A percentile compares a stretch with the other conserved stretches of the same genome.
These are phyloP conservation scores for Serripes groenlandicus DNA, from an alignment of 2,888 invertebrate genomes.

Conservation along the genomic window DNA sequence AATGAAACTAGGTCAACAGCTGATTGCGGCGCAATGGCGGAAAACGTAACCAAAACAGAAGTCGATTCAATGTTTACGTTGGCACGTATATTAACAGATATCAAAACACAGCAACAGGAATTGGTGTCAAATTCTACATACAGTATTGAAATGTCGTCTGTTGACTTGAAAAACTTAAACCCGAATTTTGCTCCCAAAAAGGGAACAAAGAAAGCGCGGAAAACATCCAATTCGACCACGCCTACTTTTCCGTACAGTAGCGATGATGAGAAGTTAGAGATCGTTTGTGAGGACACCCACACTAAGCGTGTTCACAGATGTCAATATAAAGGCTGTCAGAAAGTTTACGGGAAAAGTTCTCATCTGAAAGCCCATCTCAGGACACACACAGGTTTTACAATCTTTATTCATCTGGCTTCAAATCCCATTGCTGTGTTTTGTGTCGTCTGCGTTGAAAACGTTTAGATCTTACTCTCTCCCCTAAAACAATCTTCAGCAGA, in stretches of 20 bases:
- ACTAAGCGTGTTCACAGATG: constrained; percentile 89
- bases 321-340: constrained; percentile 89
- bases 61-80: constrained; percentile 88
- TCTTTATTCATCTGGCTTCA: no score
- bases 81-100: constrained; percentile 89
- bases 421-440: no score
- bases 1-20: constrained; percentile 68
- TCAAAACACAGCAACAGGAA: constrained; percentile 89
- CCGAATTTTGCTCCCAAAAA: constrained; percentile 17
- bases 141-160: not conserved
- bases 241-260: constrained; percentile 66
- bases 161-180: not conserved
- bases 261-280: constrained; percentile 46
- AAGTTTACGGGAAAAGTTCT: constrained; percentile 90
- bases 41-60: constrained; percentile 68
- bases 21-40: constrained; percentile 64
- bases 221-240: constrained; percentile 66
- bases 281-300: constrained; percentile 14
- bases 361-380: constrained; percentile 90
- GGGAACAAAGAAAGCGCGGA: constrained; percentile 47
- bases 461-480: no score
- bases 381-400: constrained; percentile 90
- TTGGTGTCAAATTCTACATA: constrained; percentile 85
- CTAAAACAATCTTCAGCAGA: no score
- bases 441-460: no score